These are phyloP conservation scores for Chrysolina oricalcia DNA, from an alignment of 2,888 invertebrate genomes.

Conservation along the genomic window DNA sequence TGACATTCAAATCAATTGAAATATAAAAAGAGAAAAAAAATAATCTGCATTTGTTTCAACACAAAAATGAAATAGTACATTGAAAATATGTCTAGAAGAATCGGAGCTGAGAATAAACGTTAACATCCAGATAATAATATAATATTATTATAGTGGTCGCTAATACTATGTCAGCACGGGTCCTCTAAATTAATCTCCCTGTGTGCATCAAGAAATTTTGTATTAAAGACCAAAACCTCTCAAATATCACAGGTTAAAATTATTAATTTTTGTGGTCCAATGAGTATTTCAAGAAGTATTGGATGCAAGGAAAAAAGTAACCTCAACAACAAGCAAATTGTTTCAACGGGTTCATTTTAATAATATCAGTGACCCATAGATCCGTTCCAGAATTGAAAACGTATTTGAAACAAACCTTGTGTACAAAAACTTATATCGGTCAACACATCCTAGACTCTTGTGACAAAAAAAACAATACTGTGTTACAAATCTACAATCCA, in stretches of 20 bases:
- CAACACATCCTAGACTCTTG: no score
- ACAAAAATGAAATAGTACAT: no score
- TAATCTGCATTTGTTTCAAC: not conserved
- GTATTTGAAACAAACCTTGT: no score
- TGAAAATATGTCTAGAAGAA: conserved; percentile 57
- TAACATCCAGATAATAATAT: conserved; percentile 49
- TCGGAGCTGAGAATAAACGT: conserved; percentile 62
- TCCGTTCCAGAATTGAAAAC: no score
- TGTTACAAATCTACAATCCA: no score
- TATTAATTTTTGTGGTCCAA: not conserved
- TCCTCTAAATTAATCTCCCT: conserved; percentile 62
- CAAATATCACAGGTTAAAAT: conserved; percentile 58
- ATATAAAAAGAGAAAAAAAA: not conserved
- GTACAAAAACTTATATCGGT: no score
- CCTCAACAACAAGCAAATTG: no score
- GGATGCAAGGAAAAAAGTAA: no score
- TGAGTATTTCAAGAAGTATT: no score
- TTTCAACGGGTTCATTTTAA: no score
- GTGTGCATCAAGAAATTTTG: conserved; percentile 64
- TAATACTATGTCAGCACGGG: conserved; percentile 62
- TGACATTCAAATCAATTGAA: not conserved
- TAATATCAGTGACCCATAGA: no score
- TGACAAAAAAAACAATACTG: no score
- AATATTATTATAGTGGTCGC: conserved; percentile 49
- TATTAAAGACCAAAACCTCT: conserved; percentile 58